Base-by-base conservation (phyloP, 2,797 vertebrate species). In the Sphaeramia orbicularis region DNA sequence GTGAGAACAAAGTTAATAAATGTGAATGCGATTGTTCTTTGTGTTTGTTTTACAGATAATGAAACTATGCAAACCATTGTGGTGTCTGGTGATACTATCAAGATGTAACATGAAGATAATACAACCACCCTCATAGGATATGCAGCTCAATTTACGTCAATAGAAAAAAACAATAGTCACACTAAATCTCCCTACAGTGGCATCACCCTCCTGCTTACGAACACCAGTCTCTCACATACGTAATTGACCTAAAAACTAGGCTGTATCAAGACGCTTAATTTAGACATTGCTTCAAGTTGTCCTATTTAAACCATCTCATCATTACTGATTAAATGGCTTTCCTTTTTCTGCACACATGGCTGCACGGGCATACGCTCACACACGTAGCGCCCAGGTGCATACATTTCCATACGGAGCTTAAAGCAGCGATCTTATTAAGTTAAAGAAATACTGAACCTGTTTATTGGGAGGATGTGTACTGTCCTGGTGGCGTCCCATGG, bases 181-280 rank as follows among this genome's bases (percentile, higher is more conserved):
- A 67, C 5, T 35, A 41, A 65, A 16, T 66, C 68, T 59, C 48
- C 51, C 55, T 50, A 4, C 55, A 58, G 55, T 32, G 21, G 21
- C 55, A 66, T 86, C 67, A 43, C 57, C 50, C 73, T 64, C 47
- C 57, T 71, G 63, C 65, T 36, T 11, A 57, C 6, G 24, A 69
- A 41, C 42, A 32, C 41, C 67, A 70, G 49, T 48, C 32, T 68
- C 81, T 81, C 77, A 67, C 65, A 78, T 37, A 54, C 54, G 16
- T 74, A 83, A 83, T 7, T 90, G 91, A 90, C 90, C 90, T 84
- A 86, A 88, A 91, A 92, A 87, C 78, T 76, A 45, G 47, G 40
- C 57, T 72, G 57, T 67, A 79, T 72, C 74, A 73, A 62, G 77
- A 71, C 63, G 78, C 89, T 84, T 88, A 83, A 86, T 88, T 91